A percentile compares a stretch with the other conserved stretches of the same genome.
Evolutionary conservation across 2,888 invertebrate species (phyloP).

Genomic region (Syritta pipiens): DNA sequence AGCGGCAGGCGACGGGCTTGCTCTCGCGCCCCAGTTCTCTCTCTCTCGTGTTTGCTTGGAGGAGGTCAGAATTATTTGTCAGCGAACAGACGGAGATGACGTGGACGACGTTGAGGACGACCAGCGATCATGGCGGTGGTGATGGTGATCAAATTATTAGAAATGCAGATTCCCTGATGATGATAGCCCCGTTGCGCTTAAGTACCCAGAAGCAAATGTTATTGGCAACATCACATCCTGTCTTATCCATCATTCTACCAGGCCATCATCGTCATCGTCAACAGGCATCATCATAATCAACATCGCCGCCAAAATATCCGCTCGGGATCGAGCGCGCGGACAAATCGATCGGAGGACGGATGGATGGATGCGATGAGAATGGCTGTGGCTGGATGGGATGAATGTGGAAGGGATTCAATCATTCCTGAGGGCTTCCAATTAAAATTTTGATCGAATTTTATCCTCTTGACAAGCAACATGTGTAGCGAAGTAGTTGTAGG

Average conservation of each 20-base stretch:
- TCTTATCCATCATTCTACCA: constrained; percentile 67
- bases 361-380: constrained; percentile 8
- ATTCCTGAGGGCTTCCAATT: constrained; percentile 80
- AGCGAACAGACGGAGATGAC: constrained; percentile 6
- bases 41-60: too few species aligned
- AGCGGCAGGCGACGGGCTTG: background rate
- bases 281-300: constrained; percentile 63
- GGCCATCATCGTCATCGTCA: constrained; percentile 76
- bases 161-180: constrained; percentile 69
- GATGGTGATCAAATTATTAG: constrained; percentile 69
- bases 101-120: background rate
- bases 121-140: constrained; percentile 5
- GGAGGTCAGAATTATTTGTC: constrained; percentile 67
- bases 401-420: constrained; percentile 74
- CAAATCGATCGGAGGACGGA: constrained; percentile 48
- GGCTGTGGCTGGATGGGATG: constrained; percentile 67
- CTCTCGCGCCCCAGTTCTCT: constrained; percentile 37
- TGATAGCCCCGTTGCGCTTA: constrained; percentile 65
- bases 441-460: constrained; percentile 80
- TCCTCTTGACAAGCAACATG: constrained; percentile 70
- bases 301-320: constrained; percentile 66
- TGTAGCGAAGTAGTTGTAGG: constrained; percentile 46
- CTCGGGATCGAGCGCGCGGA: constrained; percentile 49
- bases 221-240: constrained; percentile 67
- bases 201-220: constrained; percentile 69